Evolutionary conservation across 2,113 vertebrate species (phyloP).

Genomic region (Numenius arquata): DNA sequence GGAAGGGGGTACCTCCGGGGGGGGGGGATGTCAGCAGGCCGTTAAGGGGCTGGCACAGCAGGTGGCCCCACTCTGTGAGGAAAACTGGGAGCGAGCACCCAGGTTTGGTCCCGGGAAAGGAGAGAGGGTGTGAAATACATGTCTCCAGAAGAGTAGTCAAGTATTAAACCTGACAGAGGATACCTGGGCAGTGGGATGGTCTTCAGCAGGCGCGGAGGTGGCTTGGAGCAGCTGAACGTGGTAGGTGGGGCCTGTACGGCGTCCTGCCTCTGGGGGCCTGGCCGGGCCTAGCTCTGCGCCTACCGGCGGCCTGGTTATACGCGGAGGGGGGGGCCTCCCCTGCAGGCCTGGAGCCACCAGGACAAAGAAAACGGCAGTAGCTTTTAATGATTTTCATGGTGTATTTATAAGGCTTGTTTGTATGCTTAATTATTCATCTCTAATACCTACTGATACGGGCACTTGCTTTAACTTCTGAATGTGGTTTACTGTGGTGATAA

Average conservation of each 20-base stretch:
- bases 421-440: not conserved
- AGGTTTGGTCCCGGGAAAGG: fast-evolving
- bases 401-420: not conserved
- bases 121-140: fast-evolving
- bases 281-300: fast-evolving
- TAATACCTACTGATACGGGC: fast-evolving
- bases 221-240: fast-evolving
- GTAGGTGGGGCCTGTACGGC: fast-evolving
- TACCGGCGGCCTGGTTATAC: fast-evolving
- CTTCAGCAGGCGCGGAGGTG: fast-evolving
- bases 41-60: too few species aligned
- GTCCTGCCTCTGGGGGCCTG: fast-evolving
- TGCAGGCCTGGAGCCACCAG: fast-evolving
- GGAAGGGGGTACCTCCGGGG: fast-evolving
- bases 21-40: fast-evolving
- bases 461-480: fast-evolving
- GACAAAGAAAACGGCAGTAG: fast-evolving
- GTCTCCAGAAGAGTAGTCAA: fast-evolving
- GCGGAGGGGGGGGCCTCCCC: fast-evolving
- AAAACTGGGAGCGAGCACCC: not conserved
- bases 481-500: not conserved
- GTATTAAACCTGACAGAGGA: fast-evolving
- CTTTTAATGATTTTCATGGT: not conserved
- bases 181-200: fast-evolving
- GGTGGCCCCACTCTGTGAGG: fast-evolving